Conservation (phyloP, 2,797 vertebrate genomes). For the Mus minutoides region DNA sequence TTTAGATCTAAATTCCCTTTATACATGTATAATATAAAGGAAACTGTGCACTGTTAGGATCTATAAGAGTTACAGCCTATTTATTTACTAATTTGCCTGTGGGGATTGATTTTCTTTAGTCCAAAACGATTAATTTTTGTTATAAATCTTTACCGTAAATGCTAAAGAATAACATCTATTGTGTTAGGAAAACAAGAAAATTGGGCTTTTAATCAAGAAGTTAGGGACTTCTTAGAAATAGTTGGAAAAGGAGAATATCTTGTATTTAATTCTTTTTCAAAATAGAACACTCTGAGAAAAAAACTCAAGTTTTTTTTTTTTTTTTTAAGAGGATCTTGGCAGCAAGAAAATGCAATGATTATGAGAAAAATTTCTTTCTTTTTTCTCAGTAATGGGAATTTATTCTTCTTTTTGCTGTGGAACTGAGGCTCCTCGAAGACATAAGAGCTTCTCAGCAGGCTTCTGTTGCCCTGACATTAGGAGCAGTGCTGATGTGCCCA, state of each 20-base stretch:
- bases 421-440: not conserved
- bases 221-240: constrained; percentile 56
- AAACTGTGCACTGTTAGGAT: constrained; percentile 27
- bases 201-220: constrained; percentile 74
- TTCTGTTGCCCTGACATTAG: not conserved
- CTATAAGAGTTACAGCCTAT: constrained; percentile 52
- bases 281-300: not conserved
- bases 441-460: not conserved
- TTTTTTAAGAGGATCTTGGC: not conserved
- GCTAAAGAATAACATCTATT: constrained; percentile 53
- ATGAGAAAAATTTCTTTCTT: not conserved
- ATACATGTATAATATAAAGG: constrained; percentile 37
- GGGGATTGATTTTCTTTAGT: constrained; percentile 42
- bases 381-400: not conserved
- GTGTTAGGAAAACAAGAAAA: constrained; percentile 46
- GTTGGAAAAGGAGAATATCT: not conserved
- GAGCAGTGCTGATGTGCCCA: not conserved
- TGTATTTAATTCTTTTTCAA: constrained; percentile 57
- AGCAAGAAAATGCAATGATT: constrained; percentile 25
- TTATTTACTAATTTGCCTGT: constrained; percentile 48
- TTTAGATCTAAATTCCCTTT: constrained; percentile 46
- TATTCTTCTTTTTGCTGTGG: not conserved
- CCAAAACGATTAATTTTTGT: constrained; percentile 49
- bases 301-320: not conserved
- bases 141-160: constrained; percentile 67